phyloP scores from a whole-genome alignment of 53 echinoderm and acorn worm genomes.

The Henricia sp. region DNA sequence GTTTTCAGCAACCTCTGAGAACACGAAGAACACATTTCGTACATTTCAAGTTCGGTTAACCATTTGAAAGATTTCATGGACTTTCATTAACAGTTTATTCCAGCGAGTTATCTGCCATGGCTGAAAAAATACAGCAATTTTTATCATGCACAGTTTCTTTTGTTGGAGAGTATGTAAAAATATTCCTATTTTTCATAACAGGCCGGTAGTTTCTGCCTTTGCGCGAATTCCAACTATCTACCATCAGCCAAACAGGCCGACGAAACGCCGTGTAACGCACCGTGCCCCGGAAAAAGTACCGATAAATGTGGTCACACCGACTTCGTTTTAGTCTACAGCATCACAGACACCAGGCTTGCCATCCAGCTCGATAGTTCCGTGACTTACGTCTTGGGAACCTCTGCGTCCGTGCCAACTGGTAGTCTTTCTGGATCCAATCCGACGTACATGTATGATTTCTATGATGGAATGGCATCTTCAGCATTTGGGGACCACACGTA shows the following conservation, averaged over 20 bases:
- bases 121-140: too few species aligned
- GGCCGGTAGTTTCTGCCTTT: conserved; percentile 62
- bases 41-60: too few species aligned
- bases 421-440: neutral
- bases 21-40: too few species aligned
- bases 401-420: neutral
- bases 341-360: conserved; percentile 12
- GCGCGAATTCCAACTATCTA: conserved; percentile 33
- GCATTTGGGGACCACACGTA: neutral
- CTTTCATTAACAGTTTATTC: too few species aligned
- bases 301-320: conserved; percentile 34
- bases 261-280: conserved; percentile 23
- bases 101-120: too few species aligned
- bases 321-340: conserved; percentile 27
- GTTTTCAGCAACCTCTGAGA: too few species aligned
- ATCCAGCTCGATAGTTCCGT: conserved; percentile 44
- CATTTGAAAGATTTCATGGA: too few species aligned
- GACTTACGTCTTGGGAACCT: conserved; percentile 31
- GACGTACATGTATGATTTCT: conserved; percentile 22
- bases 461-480: conserved; percentile 20
- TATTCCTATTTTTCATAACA: neutral
- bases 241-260: neutral
- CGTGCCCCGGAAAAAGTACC: conserved; percentile 47
- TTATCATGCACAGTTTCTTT: too few species aligned
- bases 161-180: too few species aligned